Evolutionary conservation across 2,797 vertebrate species (phyloP), one percentile per base, ranked within the genome.

Genomic region (Myotis daubentonii): DNA sequence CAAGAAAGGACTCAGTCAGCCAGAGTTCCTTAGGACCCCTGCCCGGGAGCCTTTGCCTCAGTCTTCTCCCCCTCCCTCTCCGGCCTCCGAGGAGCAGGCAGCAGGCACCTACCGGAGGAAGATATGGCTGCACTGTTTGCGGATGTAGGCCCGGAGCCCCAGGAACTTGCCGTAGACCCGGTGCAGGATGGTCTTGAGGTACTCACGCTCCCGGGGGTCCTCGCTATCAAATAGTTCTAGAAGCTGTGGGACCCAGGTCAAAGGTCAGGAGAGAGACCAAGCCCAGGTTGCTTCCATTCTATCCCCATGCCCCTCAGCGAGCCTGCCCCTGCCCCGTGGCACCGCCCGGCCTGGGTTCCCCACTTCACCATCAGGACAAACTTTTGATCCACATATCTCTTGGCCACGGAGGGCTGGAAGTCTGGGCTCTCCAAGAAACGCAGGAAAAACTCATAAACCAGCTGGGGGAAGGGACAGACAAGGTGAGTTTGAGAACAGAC

Each of bases 71-170:
- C 8, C 7, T 47, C 47, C n/a, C 62, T 11, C 62, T 47, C 51
- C 38, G n/a, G 80, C 41, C 36, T 70, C 38, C 17, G 9, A 6
- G 8, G n/a, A 36, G 8, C 51, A n/a, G 93, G 71, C 47, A 16
- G 81, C 10, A 17, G 49, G 11, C 62, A 33, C 95, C 97, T 87
- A 99, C 99, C 99, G 99, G 97, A 99, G 99, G 97, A 99, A 99
- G 98, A 99, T 99, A 98, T 99, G 99, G 98, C 99, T 99, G 98
- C 99, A 99, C 97, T 99, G 99, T 97, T 99, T 99, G 97, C 99
- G 99, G 97, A 99, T 99, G 94, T 99, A 99, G 47, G 99, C 99
- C 91, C 99, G 98, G 71, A 99, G 98, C 76, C 99, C 99, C 97
- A 99, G 98, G 97, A 99, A 99, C 98, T 99, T 99, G 97, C 99